These are phyloP conservation scores for Spinibarbus caldwelli DNA, from an alignment of 2,797 vertebrate species.

Conservation along the genomic window DNA sequence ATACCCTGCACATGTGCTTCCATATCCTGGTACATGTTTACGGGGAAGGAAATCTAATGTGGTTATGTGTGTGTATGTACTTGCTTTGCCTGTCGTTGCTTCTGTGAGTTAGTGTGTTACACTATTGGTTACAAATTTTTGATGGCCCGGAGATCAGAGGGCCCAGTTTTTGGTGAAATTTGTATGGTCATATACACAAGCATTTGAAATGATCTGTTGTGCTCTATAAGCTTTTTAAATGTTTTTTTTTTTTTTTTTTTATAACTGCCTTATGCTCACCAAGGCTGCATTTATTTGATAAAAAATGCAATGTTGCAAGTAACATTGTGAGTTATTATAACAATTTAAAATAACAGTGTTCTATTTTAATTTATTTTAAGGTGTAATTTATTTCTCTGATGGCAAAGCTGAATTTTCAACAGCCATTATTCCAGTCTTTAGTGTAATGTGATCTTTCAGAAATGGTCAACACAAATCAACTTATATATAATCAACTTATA, in stretches of 20 bases:
- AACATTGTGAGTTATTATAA: background rate
- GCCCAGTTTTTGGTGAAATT: background rate
- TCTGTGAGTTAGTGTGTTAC: background rate
- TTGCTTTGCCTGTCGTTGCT: background rate
- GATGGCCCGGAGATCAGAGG: background rate
- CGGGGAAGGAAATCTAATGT: background rate
- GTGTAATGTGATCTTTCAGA: background rate
- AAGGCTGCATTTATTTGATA: background rate
- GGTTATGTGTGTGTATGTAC: background rate
- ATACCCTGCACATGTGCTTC: background rate
- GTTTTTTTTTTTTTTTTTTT: background rate
- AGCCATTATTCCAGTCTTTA: background rate
- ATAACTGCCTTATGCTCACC: background rate
- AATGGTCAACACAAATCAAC: too few relatives aligned
- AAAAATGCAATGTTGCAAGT: background rate
- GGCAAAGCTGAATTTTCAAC: background rate
- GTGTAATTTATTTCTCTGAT: background rate
- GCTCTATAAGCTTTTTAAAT: background rate
- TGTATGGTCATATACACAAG: background rate
- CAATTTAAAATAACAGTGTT: background rate
- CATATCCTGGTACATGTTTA: constrained; percentile 15
- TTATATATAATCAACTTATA: too few relatives aligned
- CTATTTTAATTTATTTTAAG: background rate
- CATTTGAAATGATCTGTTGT: background rate
- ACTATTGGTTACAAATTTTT: background rate